Conservation (phyloP, 2,888 invertebrate species). For the Drosophila koepferae region DNA sequence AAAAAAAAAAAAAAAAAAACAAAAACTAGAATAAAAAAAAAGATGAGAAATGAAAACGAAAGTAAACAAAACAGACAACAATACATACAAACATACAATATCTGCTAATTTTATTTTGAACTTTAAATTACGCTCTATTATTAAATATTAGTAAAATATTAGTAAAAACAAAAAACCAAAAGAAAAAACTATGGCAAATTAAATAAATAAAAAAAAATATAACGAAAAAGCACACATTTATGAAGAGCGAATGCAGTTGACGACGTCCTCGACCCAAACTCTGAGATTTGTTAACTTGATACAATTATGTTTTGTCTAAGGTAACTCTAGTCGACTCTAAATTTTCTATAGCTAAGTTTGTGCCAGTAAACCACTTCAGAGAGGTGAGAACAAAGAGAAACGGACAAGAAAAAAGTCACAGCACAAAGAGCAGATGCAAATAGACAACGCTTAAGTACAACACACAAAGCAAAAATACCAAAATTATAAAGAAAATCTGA, state of each 20-base stretch:
- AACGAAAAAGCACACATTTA: slow-evolving; percentile 12
- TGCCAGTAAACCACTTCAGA: slow-evolving; percentile 2
- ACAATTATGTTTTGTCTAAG: background rate
- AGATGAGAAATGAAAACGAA: slow-evolving; percentile 44
- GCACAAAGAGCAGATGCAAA: background rate
- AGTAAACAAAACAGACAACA: slow-evolving; percentile 50
- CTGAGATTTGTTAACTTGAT: background rate
- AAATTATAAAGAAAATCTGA: background rate
- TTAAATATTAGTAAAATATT: slow-evolving; percentile 76
- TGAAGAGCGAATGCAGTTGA: slow-evolving; percentile 30
- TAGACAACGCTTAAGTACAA: slow-evolving; percentile 17
- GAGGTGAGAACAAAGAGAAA: background rate
- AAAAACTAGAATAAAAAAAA: slow-evolving; percentile 24
- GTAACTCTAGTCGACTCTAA: too few relatives aligned
- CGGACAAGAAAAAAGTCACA: background rate
- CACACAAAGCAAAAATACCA: background rate
- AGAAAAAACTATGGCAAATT: slow-evolving; percentile 42
- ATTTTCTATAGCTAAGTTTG: background rate
- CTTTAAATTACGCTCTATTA: slow-evolving; percentile 76
- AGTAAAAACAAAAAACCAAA: slow-evolving; percentile 45
- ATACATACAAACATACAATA: slow-evolving; percentile 68
- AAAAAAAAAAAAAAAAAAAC: too few relatives aligned
- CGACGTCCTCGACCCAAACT: slow-evolving; percentile 23
- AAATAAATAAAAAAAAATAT: slow-evolving; percentile 21
- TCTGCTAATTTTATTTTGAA: slow-evolving; percentile 75